Evolutionary conservation across 2,797 vertebrate species (phyloP).

Genomic region (Pangasius larnaudii): DNA sequence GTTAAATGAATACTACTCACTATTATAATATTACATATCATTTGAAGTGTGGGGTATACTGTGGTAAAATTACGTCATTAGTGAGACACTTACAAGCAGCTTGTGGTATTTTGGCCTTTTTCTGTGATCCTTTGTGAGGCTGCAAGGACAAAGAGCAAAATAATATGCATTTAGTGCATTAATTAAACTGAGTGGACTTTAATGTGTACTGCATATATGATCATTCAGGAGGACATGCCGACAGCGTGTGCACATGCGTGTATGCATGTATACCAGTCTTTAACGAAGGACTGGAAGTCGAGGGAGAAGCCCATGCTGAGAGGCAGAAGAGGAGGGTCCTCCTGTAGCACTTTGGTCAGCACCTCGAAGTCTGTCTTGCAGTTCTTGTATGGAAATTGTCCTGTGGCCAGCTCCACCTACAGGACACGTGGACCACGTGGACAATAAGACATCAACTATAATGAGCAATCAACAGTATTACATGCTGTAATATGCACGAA

Average conservation of each 20-base stretch:
- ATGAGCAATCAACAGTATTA: neutral
- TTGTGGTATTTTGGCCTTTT: constrained; percentile 99
- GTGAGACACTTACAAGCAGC: constrained; percentile 84
- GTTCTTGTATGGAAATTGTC: constrained; percentile 96
- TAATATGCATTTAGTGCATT: neutral
- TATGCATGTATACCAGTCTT: constrained; percentile 87
- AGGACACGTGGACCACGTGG: constrained; percentile 13
- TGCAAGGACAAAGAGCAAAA: constrained; percentile 60
- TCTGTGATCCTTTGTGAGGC: constrained; percentile 99
- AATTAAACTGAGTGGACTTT: neutral
- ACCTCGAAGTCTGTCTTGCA: constrained; percentile 98
- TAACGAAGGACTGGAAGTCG: constrained; percentile 96
- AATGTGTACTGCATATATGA: too few relatives aligned
- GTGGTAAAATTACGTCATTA: neutral
- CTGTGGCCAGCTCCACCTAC: constrained; percentile 93
- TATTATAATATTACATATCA: neutral
- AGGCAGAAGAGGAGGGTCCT: constrained; percentile 91
- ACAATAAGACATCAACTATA: neutral
- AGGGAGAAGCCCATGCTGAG: constrained; percentile 91
- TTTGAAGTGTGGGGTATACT: neutral
- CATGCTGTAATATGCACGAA: neutral
- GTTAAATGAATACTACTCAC: too few relatives aligned
- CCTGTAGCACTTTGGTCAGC: constrained; percentile 96
- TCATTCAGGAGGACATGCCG: neutral
- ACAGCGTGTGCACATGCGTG: neutral